Evolutionary conservation across 2,888 invertebrate genomes (phyloP).

Genomic region (Mallateleia sp.): DNA sequence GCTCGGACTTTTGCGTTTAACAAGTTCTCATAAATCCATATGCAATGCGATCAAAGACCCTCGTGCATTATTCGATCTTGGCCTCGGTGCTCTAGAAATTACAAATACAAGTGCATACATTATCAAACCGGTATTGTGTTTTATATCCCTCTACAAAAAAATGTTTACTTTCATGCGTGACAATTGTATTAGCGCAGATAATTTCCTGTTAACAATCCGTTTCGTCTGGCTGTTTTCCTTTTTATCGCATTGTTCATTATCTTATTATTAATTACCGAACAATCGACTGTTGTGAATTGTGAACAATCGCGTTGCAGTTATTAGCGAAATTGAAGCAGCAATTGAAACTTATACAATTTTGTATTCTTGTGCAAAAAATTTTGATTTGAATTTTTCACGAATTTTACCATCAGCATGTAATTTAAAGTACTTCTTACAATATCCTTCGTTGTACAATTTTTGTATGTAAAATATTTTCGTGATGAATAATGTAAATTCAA

Average conservation of each 20-base stretch:
- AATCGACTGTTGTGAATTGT: neutral
- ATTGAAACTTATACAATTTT: too few relatives aligned
- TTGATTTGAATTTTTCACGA: too few relatives aligned
- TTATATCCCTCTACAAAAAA: slow-evolving; percentile 20
- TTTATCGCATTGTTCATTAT: slow-evolving; percentile 40
- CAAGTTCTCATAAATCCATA: slow-evolving; percentile 65
- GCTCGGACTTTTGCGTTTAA: too few relatives aligned
- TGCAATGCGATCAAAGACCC: slow-evolving; percentile 74
- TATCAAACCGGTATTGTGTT: slow-evolving; percentile 24
- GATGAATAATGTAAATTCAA: too few relatives aligned
- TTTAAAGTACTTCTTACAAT: too few relatives aligned
- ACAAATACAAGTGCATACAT: slow-evolving; percentile 35
- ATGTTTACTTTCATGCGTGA: neutral
- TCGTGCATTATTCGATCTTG: slow-evolving; percentile 60
- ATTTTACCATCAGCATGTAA: too few relatives aligned
- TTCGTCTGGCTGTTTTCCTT: neutral
- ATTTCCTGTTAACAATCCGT: slow-evolving; percentile 16
- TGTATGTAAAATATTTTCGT: too few relatives aligned
- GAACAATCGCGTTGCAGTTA: too few relatives aligned
- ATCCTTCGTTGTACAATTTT: too few relatives aligned
- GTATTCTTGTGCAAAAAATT: too few relatives aligned
- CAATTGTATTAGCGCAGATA: slow-evolving; percentile 27
- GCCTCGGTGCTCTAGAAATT: slow-evolving; percentile 37
- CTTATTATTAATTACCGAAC: slow-evolving; percentile 16
- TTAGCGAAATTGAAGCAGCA: too few relatives aligned